Conservation (phyloP, 1,140 invertebrate species). For the Anastatus disparis region DNA sequence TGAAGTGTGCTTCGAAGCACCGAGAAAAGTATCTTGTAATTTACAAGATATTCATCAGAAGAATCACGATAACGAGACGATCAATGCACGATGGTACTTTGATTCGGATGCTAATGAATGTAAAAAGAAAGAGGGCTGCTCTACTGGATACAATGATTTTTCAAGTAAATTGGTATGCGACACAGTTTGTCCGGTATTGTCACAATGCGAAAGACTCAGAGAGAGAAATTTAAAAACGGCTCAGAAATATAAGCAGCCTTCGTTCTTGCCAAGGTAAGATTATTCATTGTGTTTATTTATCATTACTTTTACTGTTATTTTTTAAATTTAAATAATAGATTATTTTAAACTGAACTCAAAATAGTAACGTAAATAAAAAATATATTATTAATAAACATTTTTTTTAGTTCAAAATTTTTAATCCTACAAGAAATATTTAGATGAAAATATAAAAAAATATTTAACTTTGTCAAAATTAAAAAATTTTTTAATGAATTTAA, state of each 20-base stretch:
- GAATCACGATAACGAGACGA: constrained; percentile 39
- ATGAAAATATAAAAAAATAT: too few species aligned
- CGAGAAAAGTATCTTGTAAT: constrained; percentile 47
- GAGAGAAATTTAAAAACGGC: constrained; percentile 80
- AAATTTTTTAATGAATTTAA: too few species aligned
- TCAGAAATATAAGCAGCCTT: constrained; percentile 76
- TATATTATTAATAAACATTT: too few species aligned
- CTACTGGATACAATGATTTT: constrained; percentile 91
- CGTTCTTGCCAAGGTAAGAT: constrained; percentile 70
- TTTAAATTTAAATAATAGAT: too few species aligned
- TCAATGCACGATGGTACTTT: constrained; percentile 85
- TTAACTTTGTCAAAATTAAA: too few species aligned
- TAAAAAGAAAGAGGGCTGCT: constrained; percentile 77
- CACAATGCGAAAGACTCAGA: constrained; percentile 81
- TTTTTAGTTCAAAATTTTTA: too few species aligned
- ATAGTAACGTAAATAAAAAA: too few species aligned
- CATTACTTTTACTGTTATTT: too few species aligned
- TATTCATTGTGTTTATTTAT: too few species aligned
- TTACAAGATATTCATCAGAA: too few species aligned
- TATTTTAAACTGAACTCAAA: too few species aligned
- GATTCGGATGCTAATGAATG: constrained; percentile 80
- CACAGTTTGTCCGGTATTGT: constrained; percentile 82
- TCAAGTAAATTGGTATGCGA: constrained; percentile 84
- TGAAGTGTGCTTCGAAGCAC: constrained; percentile 83
- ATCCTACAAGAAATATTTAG: too few species aligned